phyloP scores from a whole-genome alignment of 1,140 invertebrate genomes.

The Apocrypta bakeri region DNA sequence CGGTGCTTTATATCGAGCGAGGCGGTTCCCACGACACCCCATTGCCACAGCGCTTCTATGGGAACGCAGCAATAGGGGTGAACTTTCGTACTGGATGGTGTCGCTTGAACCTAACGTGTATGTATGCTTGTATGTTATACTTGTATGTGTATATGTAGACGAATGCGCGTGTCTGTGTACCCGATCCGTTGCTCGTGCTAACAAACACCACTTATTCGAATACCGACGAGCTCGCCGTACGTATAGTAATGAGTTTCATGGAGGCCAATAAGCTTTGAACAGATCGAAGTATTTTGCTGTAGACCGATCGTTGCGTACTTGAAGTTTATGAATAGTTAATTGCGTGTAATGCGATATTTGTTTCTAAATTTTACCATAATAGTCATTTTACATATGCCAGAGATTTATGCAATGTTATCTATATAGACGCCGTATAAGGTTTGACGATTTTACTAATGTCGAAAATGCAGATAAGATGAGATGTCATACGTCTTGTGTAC shows the following conservation, averaged over 20 bases:
- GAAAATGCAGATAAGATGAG: no score
- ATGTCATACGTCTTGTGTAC: no score
- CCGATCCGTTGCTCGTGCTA: constrained; percentile 27
- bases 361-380: no score
- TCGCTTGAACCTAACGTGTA: neutral
- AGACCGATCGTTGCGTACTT: neutral
- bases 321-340: neutral
- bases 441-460: no score
- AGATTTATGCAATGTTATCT: no score
- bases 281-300: neutral
- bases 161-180: constrained; percentile 43
- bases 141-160: constrained; percentile 42
- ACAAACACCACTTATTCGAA: constrained; percentile 14
- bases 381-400: no score
- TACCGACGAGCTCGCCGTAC: neutral
- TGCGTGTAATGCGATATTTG: no score
- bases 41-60: constrained; percentile 55
- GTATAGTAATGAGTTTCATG: neutral
- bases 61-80: constrained; percentile 66
- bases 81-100: constrained; percentile 53
- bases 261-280: neutral
- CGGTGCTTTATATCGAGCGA: constrained; percentile 63
- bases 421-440: no score
- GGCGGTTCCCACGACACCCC: constrained; percentile 69
- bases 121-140: constrained; percentile 50